Evolutionary conservation across 2,888 invertebrate genomes (phyloP).

Genomic region (Limnephilus rhombicus): DNA sequence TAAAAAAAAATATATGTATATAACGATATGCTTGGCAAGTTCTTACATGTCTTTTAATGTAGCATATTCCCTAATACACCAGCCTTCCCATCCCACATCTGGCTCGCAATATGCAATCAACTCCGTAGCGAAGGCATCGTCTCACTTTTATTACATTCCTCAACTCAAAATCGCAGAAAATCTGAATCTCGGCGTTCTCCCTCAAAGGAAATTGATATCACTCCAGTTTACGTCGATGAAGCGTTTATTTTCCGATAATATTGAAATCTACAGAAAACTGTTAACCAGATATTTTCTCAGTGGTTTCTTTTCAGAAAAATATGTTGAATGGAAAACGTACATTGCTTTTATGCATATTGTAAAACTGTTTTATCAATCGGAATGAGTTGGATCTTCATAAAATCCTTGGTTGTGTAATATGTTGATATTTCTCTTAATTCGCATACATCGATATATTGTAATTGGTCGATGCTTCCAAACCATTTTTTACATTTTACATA

Average conservation of each 20-base stretch:
- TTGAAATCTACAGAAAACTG: background rate
- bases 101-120: background rate
- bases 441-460: too few species aligned
- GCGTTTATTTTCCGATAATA: background rate
- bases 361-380: background rate
- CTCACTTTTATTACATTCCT: slow-evolving; percentile 38
- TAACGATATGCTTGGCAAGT: background rate
- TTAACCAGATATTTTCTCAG: background rate
- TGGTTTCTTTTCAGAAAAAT: background rate
- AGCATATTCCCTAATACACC: background rate
- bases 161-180: slow-evolving; percentile 16
- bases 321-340: background rate
- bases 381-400: background rate
- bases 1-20: background rate
- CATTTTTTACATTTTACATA: too few species aligned
- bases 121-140: slow-evolving; percentile 14
- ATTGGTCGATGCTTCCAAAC: too few species aligned
- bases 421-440: too few species aligned
- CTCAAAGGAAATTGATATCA: slow-evolving; percentile 22
- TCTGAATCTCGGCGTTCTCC: slow-evolving; percentile 7
- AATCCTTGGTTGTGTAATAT: background rate
- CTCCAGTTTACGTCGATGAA: slow-evolving; percentile 10
- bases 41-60: background rate
- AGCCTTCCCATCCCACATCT: background rate
- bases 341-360: background rate